Evolutionary conservation across 2,113 vertebrate genomes (phyloP).

Genomic region (Atlantisia rogersi): DNA sequence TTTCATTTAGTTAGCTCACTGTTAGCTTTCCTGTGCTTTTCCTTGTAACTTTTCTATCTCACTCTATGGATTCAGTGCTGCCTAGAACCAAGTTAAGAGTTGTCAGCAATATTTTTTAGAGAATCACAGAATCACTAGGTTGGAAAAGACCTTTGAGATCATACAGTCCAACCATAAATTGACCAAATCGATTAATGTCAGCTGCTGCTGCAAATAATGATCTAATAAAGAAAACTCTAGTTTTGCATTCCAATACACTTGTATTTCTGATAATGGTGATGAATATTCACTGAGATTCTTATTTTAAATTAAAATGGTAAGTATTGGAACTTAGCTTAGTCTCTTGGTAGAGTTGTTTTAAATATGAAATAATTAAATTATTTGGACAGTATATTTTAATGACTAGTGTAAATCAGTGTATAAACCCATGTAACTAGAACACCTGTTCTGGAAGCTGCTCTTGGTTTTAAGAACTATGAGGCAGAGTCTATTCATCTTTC

Average conservation of each 20-base stretch:
- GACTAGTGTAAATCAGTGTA: not conserved
- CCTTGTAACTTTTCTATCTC: not conserved
- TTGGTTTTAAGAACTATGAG: not conserved
- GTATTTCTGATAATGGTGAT: not conserved
- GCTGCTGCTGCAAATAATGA: not conserved
- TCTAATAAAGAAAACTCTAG: not conserved
- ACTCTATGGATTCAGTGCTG: not conserved
- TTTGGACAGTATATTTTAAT: not conserved
- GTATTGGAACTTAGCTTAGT: not conserved
- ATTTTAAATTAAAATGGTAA: not conserved
- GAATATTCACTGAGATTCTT: not conserved
- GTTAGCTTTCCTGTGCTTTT: not conserved
- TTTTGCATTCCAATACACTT: not conserved
- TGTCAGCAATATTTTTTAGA: not conserved
- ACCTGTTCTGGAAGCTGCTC: not conserved
- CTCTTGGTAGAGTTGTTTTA: not conserved
- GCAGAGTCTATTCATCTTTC: not conserved
- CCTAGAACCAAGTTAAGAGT: not conserved
- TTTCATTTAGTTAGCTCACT: not conserved
- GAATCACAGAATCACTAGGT: too few relatives aligned
- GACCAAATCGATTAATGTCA: not conserved
- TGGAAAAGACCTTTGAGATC: too few relatives aligned
- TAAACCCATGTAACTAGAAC: not conserved
- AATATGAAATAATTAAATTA: not conserved
- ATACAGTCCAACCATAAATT: too few relatives aligned